These are phyloP conservation scores for Parasteatoda tepidariorum DNA, from an alignment of 1,140 invertebrate species.

Conservation along the genomic window DNA sequence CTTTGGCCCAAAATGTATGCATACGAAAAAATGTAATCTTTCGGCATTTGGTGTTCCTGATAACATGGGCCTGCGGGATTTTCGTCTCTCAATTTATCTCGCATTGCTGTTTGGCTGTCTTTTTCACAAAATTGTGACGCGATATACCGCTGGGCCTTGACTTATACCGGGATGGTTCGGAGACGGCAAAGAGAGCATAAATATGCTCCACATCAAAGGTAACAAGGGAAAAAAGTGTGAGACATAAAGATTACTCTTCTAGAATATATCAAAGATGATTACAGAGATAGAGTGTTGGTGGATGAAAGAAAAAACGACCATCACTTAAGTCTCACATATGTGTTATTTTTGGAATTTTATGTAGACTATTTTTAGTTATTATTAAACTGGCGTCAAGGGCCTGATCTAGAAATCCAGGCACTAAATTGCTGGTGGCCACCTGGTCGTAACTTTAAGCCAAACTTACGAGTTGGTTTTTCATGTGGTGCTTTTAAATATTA, in stretches of 20 bases:
- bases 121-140: not conserved
- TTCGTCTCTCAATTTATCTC: slow-evolving; percentile 39
- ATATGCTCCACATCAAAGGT: slow-evolving; percentile 1
- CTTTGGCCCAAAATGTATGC: slow-evolving; percentile 15
- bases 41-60: slow-evolving; percentile 37
- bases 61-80: slow-evolving; percentile 23
- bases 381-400: no score
- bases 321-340: not conserved
- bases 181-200: slow-evolving; percentile 2
- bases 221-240: not conserved
- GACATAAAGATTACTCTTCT: not conserved
- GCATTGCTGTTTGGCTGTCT: slow-evolving; percentile 23
- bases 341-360: not conserved
- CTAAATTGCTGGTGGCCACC: no score
- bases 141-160: not conserved
- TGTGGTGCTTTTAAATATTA: no score
- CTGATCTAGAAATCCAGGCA: no score
- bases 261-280: slow-evolving; percentile 1
- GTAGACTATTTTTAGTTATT: not conserved
- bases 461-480: no score
- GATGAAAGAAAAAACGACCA: not conserved
- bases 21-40: slow-evolving; percentile 38
- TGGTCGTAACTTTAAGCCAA: no score
- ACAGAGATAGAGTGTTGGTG: not conserved
- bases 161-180: not conserved